These are phyloP conservation scores for Ceratoteleas bidentatus DNA, from an alignment of 1,140 invertebrate species.

Conservation along the genomic window DNA sequence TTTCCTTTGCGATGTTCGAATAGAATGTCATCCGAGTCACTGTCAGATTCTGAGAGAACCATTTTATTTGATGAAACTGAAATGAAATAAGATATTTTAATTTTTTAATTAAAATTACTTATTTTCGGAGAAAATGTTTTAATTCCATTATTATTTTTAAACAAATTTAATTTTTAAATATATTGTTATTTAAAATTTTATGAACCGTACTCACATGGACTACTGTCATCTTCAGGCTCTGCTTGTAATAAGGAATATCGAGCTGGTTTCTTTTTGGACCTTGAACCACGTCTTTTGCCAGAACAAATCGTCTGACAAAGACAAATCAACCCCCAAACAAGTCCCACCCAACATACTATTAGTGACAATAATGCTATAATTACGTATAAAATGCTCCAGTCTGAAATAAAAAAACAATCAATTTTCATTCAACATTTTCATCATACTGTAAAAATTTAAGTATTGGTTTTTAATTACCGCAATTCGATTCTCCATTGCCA, in stretches of 20 bases:
- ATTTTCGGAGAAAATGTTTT: no score
- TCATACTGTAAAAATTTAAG: no score
- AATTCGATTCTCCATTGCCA: conserved; percentile 87
- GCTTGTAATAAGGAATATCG: conserved; percentile 78
- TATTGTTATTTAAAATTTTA: no score
- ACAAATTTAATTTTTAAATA: conserved; percentile 4
- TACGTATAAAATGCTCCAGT: conserved; percentile 94
- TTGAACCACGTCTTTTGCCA: conserved; percentile 74
- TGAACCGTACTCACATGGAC: conserved; percentile 71
- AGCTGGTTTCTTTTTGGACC: conserved; percentile 76
- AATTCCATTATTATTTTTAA: conserved; percentile 1
- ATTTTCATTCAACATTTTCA: no score
- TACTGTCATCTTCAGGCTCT: conserved; percentile 77
- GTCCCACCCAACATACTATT: conserved; percentile 84
- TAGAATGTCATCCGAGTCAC: conserved; percentile 78
- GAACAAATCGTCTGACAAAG: conserved; percentile 84
- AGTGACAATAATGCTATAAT: conserved; percentile 87
- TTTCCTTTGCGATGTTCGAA: conserved; percentile 78
- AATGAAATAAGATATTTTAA: no score
- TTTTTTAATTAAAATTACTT: no score
- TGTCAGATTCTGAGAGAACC: conserved; percentile 77
- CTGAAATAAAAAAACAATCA: conserved; percentile 78
- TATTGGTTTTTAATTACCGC: conserved; percentile 82
- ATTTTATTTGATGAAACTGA: conserved; percentile 78
- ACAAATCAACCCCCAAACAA: conserved; percentile 87